A percentile compares a stretch with the other conserved stretches of the same genome.
Conservation (phyloP, 2,113 vertebrate species). For the Geococcyx californianus region DNA sequence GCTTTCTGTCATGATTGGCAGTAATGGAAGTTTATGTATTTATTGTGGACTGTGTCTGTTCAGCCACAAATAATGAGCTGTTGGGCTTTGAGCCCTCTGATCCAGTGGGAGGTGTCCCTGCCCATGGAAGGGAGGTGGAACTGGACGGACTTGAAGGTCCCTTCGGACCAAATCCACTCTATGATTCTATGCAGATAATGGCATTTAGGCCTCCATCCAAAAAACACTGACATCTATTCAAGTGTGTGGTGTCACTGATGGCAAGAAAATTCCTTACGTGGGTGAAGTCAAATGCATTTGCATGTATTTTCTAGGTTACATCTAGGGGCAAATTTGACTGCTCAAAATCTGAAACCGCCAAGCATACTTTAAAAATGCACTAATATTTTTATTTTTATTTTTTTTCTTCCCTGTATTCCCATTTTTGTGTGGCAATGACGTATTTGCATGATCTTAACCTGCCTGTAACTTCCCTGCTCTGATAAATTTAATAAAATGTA, state of each 20-base stretch:
- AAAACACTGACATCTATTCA: not conserved
- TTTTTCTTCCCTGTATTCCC: not conserved
- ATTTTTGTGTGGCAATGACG: not conserved
- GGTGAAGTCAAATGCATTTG: not conserved
- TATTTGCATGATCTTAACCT: not conserved
- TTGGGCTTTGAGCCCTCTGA: too few species aligned
- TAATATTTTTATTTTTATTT: not conserved
- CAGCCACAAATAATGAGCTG: not conserved
- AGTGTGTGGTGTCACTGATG: not conserved
- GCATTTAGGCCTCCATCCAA: not conserved
- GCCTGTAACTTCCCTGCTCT: not conserved
- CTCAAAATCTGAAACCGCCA: not conserved
- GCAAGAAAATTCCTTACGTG: not conserved
- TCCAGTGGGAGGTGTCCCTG: too few species aligned
- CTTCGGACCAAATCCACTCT: too few species aligned
- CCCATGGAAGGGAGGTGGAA: too few species aligned
- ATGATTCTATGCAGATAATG: too few species aligned
- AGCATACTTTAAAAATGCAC: not conserved
- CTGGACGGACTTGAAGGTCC: too few species aligned
- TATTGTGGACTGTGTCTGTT: not conserved
- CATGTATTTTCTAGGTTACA: not conserved
- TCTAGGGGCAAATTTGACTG: not conserved
- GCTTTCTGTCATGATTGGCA: not conserved
- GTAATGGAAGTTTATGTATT: not conserved
- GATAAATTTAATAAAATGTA: not conserved